phyloP scores from a whole-genome alignment of 2,888 invertebrate genomes.

The Lamellibrachia columna region DNA sequence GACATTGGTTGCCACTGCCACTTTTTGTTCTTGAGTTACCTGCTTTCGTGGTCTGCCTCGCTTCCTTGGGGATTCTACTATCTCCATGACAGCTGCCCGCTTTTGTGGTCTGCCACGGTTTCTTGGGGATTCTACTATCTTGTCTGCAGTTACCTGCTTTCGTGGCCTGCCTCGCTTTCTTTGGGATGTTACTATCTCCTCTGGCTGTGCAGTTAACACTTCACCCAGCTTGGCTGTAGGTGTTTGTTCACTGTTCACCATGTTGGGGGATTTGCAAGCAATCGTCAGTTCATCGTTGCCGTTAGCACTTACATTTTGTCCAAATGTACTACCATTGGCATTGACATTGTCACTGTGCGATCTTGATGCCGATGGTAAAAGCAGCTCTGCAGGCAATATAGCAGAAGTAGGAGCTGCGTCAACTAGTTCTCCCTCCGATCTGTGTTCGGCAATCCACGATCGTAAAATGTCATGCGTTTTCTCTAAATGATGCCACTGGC shows the following conservation, averaged over 20 bases:
- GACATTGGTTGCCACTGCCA: background rate
- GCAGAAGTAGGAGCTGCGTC: too few species aligned
- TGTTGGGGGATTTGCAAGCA: background rate
- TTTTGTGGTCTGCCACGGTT: constrained; percentile 2
- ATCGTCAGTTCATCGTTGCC: background rate
- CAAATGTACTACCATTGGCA: background rate
- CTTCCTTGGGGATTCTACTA: background rate
- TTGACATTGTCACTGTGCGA: too few species aligned
- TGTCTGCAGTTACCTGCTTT: background rate
- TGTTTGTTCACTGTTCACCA: too few species aligned
- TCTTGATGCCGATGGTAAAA: too few species aligned
- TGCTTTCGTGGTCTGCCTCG: constrained; percentile 13
- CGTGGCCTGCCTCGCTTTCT: constrained; percentile 3
- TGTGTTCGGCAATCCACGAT: background rate
- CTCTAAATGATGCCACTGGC: background rate
- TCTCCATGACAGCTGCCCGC: background rate
- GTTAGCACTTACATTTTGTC: background rate
- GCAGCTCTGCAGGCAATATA: too few species aligned
- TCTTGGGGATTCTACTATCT: background rate
- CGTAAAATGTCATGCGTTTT: constrained; percentile 3
- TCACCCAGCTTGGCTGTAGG: too few species aligned
- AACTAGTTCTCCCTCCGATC: too few species aligned
- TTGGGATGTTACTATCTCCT: background rate
- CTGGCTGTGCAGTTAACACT: background rate
- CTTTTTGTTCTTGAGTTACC: background rate